These are phyloP conservation scores for Conger conger DNA, from an alignment of 2,113 vertebrate genomes.

Conservation along the genomic window DNA sequence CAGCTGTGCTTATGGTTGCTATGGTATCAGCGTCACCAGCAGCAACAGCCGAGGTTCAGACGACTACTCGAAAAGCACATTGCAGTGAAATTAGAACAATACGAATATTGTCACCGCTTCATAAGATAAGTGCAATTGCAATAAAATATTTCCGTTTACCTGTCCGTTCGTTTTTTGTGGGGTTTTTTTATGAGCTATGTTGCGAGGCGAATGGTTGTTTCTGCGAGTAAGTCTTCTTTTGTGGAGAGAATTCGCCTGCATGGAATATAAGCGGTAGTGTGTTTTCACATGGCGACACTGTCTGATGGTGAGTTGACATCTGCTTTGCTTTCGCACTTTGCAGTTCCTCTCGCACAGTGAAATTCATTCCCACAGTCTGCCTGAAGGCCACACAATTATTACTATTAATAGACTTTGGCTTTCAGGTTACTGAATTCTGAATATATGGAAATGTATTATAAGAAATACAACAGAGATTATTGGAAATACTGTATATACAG, in stretches of 20 bases:
- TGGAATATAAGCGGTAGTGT: not conserved
- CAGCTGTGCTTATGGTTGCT: constrained; percentile 6
- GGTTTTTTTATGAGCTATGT: not conserved
- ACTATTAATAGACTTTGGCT: too few species aligned
- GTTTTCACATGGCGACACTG: not conserved
- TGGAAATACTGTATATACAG: too few species aligned
- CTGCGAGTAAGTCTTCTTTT: not conserved
- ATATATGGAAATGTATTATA: too few species aligned
- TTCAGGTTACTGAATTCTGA: too few species aligned
- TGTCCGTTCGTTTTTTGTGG: not conserved
- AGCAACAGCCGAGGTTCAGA: not conserved
- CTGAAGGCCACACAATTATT: too few species aligned
- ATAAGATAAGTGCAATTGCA: not conserved
- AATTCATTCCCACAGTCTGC: too few species aligned
- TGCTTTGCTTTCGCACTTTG: not conserved
- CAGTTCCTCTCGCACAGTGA: not conserved
- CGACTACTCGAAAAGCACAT: not conserved
- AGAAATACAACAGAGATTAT: too few species aligned
- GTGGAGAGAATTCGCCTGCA: not conserved
- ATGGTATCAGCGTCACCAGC: constrained; percentile 1
- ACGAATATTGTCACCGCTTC: not conserved
- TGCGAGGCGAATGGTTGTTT: not conserved
- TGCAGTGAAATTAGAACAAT: not conserved
- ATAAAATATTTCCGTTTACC: not conserved
- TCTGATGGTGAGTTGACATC: not conserved